Base-by-base conservation (phyloP, 2,888 invertebrate genomes). In the Rhamnusium bicolor region DNA sequence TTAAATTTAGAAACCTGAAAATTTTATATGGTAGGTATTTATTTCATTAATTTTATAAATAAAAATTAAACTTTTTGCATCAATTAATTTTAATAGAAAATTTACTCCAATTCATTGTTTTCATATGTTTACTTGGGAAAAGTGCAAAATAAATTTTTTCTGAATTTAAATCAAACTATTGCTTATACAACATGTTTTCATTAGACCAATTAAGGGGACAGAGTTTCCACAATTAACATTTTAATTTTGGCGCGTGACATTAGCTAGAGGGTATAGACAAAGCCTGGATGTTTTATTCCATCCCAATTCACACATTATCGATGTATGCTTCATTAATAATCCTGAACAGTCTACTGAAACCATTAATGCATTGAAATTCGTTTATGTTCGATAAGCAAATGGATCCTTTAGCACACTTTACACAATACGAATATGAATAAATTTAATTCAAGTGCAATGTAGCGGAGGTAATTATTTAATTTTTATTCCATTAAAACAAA, bases 201-300 rank as follows among this genome's bases (percentile, higher is more conserved):
- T 10, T 29, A 19, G 3, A 19, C 12, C 18, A 19, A 61, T 61
- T 61, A 61, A 7, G 14, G 18, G 29, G 1, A 29, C 16, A 27
- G 4, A 18, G 19, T 32, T 60, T 60, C 16, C 61, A 14, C n/a
- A 61, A 61, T 61, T 61, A 61, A 19, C 46, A 18, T 61, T 58
- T 46, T 47, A 40, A 61, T 46, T 61, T 61, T 61, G 61, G 47
- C 46, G 46, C 47, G 18, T 61, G 6, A 21, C 61, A 21, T 47
- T 19, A 61, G 46, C 47, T 61, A 40, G 21, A n/a, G 21, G 46
- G 12, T 32, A 19, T 19, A 29, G n/a, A 29, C 19, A 40, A 12
- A 40, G 40, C 40, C 4, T 40, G n/a, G 12, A 32, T 7, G 18
- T 61, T 40, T 61, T 29, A 21, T 40, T 61, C 61, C 46, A 16